Conservation (phyloP, 2,888 invertebrate species). For the Hylaea fasciaria region DNA sequence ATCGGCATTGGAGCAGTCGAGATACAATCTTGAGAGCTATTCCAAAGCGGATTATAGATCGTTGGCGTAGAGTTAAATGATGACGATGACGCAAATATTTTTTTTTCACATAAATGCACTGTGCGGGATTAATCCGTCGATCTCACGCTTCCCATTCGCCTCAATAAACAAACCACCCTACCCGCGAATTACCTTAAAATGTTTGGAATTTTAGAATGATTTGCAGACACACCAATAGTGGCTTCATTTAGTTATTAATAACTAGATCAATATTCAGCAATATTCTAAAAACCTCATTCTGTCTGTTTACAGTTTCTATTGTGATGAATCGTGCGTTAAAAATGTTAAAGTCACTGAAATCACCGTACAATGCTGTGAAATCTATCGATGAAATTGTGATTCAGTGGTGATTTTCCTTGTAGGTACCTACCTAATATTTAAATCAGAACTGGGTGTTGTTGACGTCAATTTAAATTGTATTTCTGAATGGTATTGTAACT, state of each 20-base stretch:
- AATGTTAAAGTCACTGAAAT: constrained; percentile 1
- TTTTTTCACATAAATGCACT: too few relatives aligned
- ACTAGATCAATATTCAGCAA: not conserved
- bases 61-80: not conserved
- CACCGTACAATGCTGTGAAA: constrained; percentile 2
- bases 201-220: too few relatives aligned
- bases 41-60: constrained; percentile 2
- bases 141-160: too few relatives aligned
- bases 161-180: too few relatives aligned
- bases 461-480: too few relatives aligned
- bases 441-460: too few relatives aligned
- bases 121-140: too few relatives aligned
- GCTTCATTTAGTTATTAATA: too few relatives aligned
- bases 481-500: too few relatives aligned
- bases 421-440: not conserved
- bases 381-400: constrained; percentile 2
- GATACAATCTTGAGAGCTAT: constrained; percentile 11
- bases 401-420: not conserved
- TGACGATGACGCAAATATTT: not conserved
- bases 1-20: constrained; percentile 10
- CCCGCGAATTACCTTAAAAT: too few relatives aligned
- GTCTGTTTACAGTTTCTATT: not conserved
- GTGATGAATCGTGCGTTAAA: constrained; percentile 3
- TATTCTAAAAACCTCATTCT: not conserved
- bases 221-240: too few relatives aligned